Percentiles rank a stretch among this genome's conserved stretches.
phyloP scores from a whole-genome alignment of 2,113 vertebrate genomes.

The Manacus vitellinus region DNA sequence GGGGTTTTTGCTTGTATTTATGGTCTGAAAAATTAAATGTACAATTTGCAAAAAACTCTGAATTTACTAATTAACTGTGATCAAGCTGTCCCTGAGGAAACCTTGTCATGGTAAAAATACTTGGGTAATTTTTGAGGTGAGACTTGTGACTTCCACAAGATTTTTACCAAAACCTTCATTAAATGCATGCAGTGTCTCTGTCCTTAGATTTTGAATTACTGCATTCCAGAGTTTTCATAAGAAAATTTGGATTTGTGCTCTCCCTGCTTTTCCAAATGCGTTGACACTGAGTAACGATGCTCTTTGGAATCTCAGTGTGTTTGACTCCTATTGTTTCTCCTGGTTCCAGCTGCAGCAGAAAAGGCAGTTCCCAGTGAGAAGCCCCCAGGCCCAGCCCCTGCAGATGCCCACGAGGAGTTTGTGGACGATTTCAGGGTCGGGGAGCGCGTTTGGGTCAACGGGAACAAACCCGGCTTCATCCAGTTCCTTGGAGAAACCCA shows the following conservation, averaged over 20 bases:
- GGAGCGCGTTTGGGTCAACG: slow-evolving; percentile 98
- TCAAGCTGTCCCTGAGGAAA: neutral
- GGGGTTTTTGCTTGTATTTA: neutral
- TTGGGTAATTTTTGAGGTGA: neutral
- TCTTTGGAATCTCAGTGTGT: neutral
- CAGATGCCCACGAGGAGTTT: slow-evolving; percentile 78
- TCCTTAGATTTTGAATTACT: neutral
- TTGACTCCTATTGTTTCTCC: neutral
- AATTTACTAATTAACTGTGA: neutral
- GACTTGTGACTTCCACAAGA: neutral
- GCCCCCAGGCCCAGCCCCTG: slow-evolving; percentile 35
- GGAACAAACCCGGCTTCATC: slow-evolving; percentile 92
- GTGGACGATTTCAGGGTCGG: slow-evolving; percentile 89
- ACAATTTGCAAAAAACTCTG: neutral
- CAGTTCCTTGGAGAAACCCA: slow-evolving; percentile 97
- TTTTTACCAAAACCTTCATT: neutral
- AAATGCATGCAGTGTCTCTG: neutral
- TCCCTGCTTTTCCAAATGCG: neutral
- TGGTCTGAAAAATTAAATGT: neutral
- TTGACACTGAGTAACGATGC: neutral
- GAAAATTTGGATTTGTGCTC: neutral
- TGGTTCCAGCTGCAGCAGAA: slow-evolving; percentile 72
- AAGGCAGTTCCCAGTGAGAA: slow-evolving; percentile 76
- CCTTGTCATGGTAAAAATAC: neutral
- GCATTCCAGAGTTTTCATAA: neutral